Conservation (phyloP, 2,797 vertebrate genomes). For the Karalla daura region DNA sequence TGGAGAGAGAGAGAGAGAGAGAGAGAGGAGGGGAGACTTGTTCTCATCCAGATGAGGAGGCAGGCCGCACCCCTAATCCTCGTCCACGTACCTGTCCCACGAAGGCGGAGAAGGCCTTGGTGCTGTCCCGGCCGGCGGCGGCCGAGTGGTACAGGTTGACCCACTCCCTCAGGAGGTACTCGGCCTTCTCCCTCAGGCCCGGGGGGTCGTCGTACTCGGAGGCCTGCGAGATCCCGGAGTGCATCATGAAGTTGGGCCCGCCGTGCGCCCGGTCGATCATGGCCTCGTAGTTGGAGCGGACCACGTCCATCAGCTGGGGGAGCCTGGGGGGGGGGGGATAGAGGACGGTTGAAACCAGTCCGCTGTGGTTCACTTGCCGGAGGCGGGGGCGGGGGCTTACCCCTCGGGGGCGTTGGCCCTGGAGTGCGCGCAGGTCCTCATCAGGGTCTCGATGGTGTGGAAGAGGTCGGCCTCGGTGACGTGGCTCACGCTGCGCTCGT, state of each 20-base stretch:
- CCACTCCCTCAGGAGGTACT: conserved; percentile 98
- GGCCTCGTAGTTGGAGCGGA: conserved; percentile 98
- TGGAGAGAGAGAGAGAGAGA: too few relatives aligned
- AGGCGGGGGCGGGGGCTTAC: conserved; percentile 76
- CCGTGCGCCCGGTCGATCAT: conserved; percentile 99
- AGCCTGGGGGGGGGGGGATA: conserved; percentile 79
- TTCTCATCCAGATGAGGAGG: neutral
- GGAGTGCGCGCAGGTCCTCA: conserved; percentile 99
- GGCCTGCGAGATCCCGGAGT: conserved; percentile 98
- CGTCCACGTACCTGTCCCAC: conserved; percentile 91
- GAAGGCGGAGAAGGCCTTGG: conserved; percentile 99
- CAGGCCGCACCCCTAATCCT: neutral
- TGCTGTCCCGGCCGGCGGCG: conserved; percentile 97
- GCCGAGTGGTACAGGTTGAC: conserved; percentile 99
- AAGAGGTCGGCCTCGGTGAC: conserved; percentile 98
- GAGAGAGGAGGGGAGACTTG: neutral
- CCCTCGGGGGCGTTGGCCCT: conserved; percentile 98
- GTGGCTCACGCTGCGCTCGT: conserved; percentile 96
- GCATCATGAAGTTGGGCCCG: conserved; percentile 99
- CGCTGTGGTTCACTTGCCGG: too few relatives aligned
- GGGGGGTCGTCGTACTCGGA: conserved; percentile 99
- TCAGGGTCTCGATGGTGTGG: conserved; percentile 98
- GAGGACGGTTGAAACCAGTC: neutral
- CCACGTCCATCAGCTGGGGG: conserved; percentile 98
- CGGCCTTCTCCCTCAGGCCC: conserved; percentile 97